Percentiles rank a stretch among this genome's conserved stretches.
Evolutionary conservation across 2,113 vertebrate species (phyloP).

Genomic region (Lucifuga dentata): DNA sequence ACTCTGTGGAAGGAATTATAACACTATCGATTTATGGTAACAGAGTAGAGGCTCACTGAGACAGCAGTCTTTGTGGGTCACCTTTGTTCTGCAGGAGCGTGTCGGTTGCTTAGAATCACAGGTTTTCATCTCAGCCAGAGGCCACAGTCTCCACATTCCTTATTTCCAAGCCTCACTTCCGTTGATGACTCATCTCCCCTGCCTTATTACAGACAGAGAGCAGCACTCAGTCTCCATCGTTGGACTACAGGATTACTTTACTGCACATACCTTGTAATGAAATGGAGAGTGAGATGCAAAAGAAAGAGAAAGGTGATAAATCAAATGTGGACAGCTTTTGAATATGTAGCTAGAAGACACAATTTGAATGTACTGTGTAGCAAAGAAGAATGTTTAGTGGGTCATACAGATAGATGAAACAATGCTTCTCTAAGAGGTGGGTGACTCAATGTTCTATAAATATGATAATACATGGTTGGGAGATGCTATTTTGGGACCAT

Average conservation of each 20-base stretch:
- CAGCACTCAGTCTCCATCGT: slow-evolving; percentile 80
- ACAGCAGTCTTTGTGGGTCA: slow-evolving; percentile 53
- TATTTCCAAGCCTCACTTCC: slow-evolving; percentile 72
- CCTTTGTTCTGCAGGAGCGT: slow-evolving; percentile 53
- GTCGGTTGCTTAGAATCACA: slow-evolving; percentile 80
- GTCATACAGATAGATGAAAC: slow-evolving; percentile 12
- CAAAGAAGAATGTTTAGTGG: slow-evolving; percentile 17
- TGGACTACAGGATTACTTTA: slow-evolving; percentile 80
- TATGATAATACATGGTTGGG: too few species aligned
- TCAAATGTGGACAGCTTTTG: slow-evolving; percentile 68
- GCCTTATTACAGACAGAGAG: slow-evolving; percentile 87
- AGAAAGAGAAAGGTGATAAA: slow-evolving; percentile 54
- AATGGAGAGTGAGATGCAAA: slow-evolving; percentile 62
- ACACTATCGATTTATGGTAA: slow-evolving; percentile 39
- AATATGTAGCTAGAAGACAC: slow-evolving; percentile 46
- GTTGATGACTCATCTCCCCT: slow-evolving; percentile 87
- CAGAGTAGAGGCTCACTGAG: slow-evolving; percentile 26
- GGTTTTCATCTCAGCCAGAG: slow-evolving; percentile 87
- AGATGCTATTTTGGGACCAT: too few species aligned
- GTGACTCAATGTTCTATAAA: too few species aligned
- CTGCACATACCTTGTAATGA: slow-evolving; percentile 81
- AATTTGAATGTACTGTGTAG: slow-evolving; percentile 41
- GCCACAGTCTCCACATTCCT: slow-evolving; percentile 77
- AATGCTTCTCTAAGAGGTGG: too few species aligned
- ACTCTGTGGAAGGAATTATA: slow-evolving; percentile 28